Conservation (phyloP, 2,888 invertebrate species). For the Rhingia rostrata region DNA sequence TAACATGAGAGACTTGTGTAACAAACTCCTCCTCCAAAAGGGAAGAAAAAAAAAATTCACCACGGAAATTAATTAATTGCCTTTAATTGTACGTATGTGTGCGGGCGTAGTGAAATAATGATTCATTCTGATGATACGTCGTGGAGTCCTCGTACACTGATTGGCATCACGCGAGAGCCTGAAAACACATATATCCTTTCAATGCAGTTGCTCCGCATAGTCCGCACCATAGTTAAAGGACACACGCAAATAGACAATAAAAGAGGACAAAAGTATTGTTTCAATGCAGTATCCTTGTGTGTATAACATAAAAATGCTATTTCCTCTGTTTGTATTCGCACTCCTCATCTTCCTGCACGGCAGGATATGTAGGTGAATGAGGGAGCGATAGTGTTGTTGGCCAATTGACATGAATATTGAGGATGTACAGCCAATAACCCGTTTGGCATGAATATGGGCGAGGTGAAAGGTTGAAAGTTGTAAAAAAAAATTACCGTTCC, state of each 20-base stretch:
- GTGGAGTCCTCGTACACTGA: slow-evolving; percentile 21
- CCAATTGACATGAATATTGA: slow-evolving; percentile 1
- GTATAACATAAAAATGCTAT: neutral
- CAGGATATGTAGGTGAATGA: neutral
- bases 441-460: neutral
- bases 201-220: neutral
- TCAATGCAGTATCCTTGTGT: neutral
- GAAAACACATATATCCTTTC: slow-evolving; percentile 5
- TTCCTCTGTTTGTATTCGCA: slow-evolving; percentile 4
- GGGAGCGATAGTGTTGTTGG: neutral
- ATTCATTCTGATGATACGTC: slow-evolving; percentile 55
- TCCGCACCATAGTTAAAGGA: neutral
- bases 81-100: slow-evolving; percentile 58
- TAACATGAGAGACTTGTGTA: slow-evolving; percentile 40
- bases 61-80: slow-evolving; percentile 46
- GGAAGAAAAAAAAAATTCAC: neutral
- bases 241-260: slow-evolving; percentile 41
- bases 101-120: slow-evolving; percentile 49
- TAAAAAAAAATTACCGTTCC: slow-evolving; percentile 43
- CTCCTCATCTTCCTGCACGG: neutral
- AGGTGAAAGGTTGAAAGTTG: slow-evolving; percentile 11
- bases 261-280: slow-evolving; percentile 38
- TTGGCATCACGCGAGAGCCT: slow-evolving; percentile 19
- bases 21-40: slow-evolving; percentile 11
- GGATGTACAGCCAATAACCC: neutral